Evolutionary conservation across 2,797 vertebrate genomes (phyloP), one percentile per base, ranked within the genome.

Genomic region (Nothura maculosa): DNA sequence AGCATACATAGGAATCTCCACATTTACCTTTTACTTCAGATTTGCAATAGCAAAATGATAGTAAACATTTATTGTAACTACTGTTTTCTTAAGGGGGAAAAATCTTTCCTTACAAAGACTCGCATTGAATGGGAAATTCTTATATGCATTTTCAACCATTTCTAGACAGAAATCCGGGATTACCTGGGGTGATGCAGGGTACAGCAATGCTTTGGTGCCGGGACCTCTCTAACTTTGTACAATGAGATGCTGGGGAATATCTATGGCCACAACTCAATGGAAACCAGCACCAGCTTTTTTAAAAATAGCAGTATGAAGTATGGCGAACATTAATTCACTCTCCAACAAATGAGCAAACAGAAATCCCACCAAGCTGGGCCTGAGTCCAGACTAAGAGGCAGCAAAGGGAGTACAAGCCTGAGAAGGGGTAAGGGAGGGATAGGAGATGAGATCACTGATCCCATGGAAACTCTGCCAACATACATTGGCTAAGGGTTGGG

Each of bases 1-100:
- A 96, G 91, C 82, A 83, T 81, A 92, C 92, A 93, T 95, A 89
- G 50, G 61, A 82, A 87, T 62, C 66, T 90, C 73, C 84, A 93
- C 3, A 0, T 95, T 91, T 94, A 96, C 96, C 94, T 95, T 96
- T 94, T 85, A 93, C 81, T 92, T 92, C 77, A 69, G 66, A 92
- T 87, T 85, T 92, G 82, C 62, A 85, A 72, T 9, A 6, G 54
- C 58, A 79, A 93, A 83, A 62, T 55, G 28, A 87, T 91, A 96
- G 96, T 95, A 96, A 96, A 96, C 76, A 91, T 67, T 76, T 40
- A 62, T 57, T 85, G 85, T 81, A 93, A 62, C 17, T 67, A 60
- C 54, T 50, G 4, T 43, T 85, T 81, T 34, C 45, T 76, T 55
- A 38, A 43, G 13, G 10, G 34, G 4, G 24, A 15, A 70, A 73